A percentile compares a stretch with the other conserved stretches of the same genome.
phyloP scores from a whole-genome alignment of 2,888 invertebrate genomes.

The Campaea margaritaria region DNA sequence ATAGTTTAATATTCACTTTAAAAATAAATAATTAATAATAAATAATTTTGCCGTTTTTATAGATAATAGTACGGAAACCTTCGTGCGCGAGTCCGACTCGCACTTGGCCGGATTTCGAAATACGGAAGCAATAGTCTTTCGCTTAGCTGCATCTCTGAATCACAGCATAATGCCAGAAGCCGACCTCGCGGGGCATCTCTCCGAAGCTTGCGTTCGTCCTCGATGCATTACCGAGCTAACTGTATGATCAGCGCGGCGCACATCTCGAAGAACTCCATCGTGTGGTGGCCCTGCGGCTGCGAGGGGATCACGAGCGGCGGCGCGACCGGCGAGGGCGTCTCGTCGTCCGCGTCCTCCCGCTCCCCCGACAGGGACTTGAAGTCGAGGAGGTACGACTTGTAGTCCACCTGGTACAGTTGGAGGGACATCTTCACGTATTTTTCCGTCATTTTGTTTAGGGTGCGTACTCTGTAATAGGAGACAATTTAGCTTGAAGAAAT shows the following conservation, averaged over 20 bases:
- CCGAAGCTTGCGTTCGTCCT: background rate
- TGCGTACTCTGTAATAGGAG: constrained; percentile 89
- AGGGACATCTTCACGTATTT: constrained; percentile 98
- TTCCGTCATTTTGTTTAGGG: constrained; percentile 92
- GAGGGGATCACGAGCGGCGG: constrained; percentile 53
- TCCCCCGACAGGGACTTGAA: constrained; percentile 97
- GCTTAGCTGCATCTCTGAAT: too few relatives aligned
- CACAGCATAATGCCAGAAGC: background rate
- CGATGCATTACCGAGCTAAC: constrained; percentile 91
- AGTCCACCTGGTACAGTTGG: constrained; percentile 99
- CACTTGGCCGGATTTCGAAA: too few relatives aligned
- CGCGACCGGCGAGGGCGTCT: constrained; percentile 56
- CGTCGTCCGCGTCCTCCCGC: constrained; percentile 85
- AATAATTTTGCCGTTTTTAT: too few relatives aligned
- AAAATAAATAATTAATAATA: too few relatives aligned
- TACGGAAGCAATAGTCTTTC: too few relatives aligned
- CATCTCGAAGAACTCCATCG: constrained; percentile 99
- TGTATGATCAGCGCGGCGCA: constrained; percentile 99
- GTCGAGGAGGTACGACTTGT: constrained; percentile 98
- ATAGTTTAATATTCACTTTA: too few relatives aligned
- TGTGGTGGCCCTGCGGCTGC: constrained; percentile 91
- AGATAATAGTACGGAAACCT: too few relatives aligned
- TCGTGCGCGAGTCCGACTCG: too few relatives aligned
- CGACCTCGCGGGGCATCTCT: background rate
- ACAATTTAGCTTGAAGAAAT: too few relatives aligned